Conservation (phyloP, 1,140 invertebrate genomes). For the Nomia melanderi region DNA sequence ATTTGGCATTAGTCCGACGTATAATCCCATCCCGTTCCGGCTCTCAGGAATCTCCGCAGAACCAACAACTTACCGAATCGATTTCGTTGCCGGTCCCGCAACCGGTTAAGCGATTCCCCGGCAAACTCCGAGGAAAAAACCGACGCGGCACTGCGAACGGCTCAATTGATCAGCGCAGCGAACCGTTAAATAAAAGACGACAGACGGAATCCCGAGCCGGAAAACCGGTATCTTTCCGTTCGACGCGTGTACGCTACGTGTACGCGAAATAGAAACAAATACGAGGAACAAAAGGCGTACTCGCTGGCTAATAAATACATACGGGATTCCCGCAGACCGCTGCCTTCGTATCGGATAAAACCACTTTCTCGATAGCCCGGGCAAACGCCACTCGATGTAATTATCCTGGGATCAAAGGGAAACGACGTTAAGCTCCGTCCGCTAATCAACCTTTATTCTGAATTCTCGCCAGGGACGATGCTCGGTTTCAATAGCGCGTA, state of each 20-base stretch:
- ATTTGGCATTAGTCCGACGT: conserved; percentile 57
- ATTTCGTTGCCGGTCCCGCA: background rate
- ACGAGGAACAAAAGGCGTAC: too few relatives aligned
- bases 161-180: background rate
- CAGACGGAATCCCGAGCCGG: background rate
- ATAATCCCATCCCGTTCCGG: conserved; percentile 39
- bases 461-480: background rate
- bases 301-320: too few relatives aligned
- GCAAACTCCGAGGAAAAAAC: too few relatives aligned
- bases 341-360: too few relatives aligned
- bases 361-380: too few relatives aligned
- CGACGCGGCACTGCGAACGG: background rate
- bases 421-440: background rate
- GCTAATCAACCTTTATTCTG: conserved; percentile 1
- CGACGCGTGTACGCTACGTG: too few relatives aligned
- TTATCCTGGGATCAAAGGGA: background rate
- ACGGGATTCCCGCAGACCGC: too few relatives aligned
- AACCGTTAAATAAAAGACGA: background rate
- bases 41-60: conserved; percentile 18
- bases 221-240: background rate
- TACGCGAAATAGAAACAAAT: too few relatives aligned
- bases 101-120: background rate
- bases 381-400: background rate
- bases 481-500: background rate
- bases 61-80: background rate